Base-by-base conservation (phyloP, 2,113 vertebrate species). In the Oreochromis spilurus region DNA sequence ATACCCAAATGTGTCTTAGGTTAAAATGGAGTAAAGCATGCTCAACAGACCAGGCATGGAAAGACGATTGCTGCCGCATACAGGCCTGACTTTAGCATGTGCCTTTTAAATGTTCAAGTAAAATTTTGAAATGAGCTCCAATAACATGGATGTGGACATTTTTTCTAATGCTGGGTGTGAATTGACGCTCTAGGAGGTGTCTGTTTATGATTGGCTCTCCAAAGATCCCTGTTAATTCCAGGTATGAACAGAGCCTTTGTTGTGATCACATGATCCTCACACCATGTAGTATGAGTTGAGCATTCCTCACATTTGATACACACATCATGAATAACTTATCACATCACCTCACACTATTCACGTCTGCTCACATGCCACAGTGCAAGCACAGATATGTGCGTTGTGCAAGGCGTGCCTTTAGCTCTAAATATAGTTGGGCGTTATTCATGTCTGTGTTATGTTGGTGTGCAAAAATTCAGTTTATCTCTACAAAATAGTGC, bases 311-410 rank as follows among this genome's bases (percentile, higher is more conserved):
- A 70, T 80, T 78, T 72, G 29, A 75, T 31, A 53, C 70, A 52
- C 21, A 62, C 75, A 21, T 65, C 79, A 87, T 88, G 55, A 88
- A 90, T 89, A 94, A 83, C 21, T 83, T 67, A 82, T 80, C 75
- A 70, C 50, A 38, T 60, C n/a, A 67, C 62, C 70, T 88, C 78
- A 60, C 65, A 53, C 84, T 31, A n/a, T 84, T 84, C 79, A 80
- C 79, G 80, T 85, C 87, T 0, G 26, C 83, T 89, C 81, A 48
- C 78, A 70, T 60, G 62, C 54, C 81, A 12, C 70, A 31, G 83
- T 83, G 81, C 31, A 54, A 62, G 17, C 67, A 82, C 79, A 65
- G 79, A 85, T 75, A 12, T 81, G 36, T 65, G 40, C 53, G 31
- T 29, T 55, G 29, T 85, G 14, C 24, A 45, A 67, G 62, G 79